Evolutionary conservation across 1,140 invertebrate species (phyloP).

Genomic region (Heliconius hewitsoni): DNA sequence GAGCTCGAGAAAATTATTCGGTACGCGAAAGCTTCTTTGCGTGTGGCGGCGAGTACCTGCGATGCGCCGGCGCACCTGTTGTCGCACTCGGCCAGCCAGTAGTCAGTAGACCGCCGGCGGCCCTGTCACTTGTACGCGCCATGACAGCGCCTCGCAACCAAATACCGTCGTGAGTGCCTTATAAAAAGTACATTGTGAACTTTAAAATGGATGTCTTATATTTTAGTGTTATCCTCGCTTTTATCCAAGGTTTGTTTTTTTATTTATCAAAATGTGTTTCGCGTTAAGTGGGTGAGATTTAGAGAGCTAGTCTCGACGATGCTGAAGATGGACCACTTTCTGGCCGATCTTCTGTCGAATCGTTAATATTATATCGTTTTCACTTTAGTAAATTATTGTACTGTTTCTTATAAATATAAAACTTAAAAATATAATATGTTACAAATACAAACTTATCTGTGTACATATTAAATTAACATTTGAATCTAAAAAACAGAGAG

Average conservation of each 20-base stretch:
- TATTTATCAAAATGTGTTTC: slow-evolving; percentile 9
- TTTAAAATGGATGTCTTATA: slow-evolving; percentile 64
- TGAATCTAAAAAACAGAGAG: not conserved
- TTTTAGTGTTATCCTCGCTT: slow-evolving; percentile 48
- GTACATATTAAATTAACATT: not conserved
- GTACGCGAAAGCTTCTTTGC: slow-evolving; percentile 60
- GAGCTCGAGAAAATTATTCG: slow-evolving; percentile 63
- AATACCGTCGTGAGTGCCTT: slow-evolving; percentile 60
- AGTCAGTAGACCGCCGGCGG: slow-evolving; percentile 50
- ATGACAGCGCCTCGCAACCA: slow-evolving; percentile 47
- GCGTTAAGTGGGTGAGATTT: slow-evolving; percentile 17
- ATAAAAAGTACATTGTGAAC: slow-evolving; percentile 54
- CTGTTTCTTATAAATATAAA: not conserved
- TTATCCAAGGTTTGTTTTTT: slow-evolving; percentile 54
- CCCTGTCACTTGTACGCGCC: slow-evolving; percentile 45
- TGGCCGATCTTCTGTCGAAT: slow-evolving; percentile 43
- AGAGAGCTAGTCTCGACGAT: slow-evolving; percentile 34
- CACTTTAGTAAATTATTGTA: slow-evolving; percentile 15
- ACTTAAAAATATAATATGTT: no score
- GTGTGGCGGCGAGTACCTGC: slow-evolving; percentile 45
- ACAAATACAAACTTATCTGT: no score
- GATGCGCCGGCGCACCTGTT: slow-evolving; percentile 55
- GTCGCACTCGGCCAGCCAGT: slow-evolving; percentile 4
- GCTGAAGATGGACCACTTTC: slow-evolving; percentile 49
- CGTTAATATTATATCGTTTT: slow-evolving; percentile 34